phyloP scores from a whole-genome alignment of 2,797 vertebrate species.

The Xenopus petersii region DNA sequence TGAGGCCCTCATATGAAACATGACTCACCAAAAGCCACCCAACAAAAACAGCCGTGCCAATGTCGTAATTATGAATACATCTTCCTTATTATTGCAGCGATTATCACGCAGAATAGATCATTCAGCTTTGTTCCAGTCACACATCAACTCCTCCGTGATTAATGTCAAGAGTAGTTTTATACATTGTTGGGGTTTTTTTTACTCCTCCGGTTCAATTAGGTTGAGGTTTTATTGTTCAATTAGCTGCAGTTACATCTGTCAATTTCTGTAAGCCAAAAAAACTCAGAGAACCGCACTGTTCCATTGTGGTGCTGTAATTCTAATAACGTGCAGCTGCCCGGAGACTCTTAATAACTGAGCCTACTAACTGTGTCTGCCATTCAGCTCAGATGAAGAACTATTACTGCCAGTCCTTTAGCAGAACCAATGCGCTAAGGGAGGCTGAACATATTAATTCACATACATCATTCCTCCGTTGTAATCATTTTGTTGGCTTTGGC shows the following conservation, averaged over 20 bases:
- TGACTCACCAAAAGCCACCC: neutral
- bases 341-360: conserved; percentile 22
- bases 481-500: conserved; percentile 68
- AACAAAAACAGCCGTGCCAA: neutral
- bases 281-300: conserved; percentile 35
- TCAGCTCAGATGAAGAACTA: conserved; percentile 49
- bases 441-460: conserved; percentile 57
- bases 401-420: conserved; percentile 50
- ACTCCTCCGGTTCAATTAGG: conserved; percentile 8
- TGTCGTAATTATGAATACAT: neutral
- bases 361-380: conserved; percentile 17
- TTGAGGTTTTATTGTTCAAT: conserved; percentile 48
- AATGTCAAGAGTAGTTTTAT: conserved; percentile 15
- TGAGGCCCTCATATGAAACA: neutral
- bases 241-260: conserved; percentile 38
- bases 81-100: neutral
- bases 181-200: conserved; percentile 9
- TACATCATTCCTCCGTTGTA: conserved; percentile 59
- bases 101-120: conserved; percentile 16
- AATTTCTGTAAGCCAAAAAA: conserved; percentile 39
- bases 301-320: conserved; percentile 29
- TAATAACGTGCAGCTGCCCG: conserved; percentile 11
- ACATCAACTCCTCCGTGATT: conserved; percentile 11
- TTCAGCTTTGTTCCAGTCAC: conserved; percentile 10
- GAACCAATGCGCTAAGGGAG: conserved; percentile 36